phyloP scores from a whole-genome alignment of 2,888 invertebrate species.

The Cosmorhoe ocellata region DNA sequence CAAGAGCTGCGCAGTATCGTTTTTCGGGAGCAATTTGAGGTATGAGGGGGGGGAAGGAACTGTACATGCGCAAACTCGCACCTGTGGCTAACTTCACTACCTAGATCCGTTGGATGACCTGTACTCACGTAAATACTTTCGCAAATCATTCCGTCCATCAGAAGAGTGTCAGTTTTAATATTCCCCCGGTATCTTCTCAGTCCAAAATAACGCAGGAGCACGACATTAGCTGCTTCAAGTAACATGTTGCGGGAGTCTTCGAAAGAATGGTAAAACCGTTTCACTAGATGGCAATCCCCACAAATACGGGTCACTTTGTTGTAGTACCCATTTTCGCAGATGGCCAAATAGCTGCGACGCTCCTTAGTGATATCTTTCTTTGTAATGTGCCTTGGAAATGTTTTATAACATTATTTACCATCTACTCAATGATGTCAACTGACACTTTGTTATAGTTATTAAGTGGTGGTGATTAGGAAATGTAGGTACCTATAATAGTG shows the following conservation, averaged over 20 bases:
- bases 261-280: conserved; percentile 77
- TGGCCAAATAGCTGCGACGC: conserved; percentile 78
- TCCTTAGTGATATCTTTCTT: conserved; percentile 70
- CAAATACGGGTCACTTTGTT: conserved; percentile 76
- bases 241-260: conserved; percentile 75
- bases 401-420: too few species aligned
- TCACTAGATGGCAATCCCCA: conserved; percentile 66
- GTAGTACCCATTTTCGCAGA: conserved; percentile 81
- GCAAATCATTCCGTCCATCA: conserved; percentile 83
- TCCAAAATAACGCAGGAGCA: conserved; percentile 83
- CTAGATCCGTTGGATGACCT: too few species aligned
- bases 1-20: too few species aligned
- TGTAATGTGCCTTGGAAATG: conserved; percentile 62
- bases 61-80: too few species aligned
- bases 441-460: too few species aligned
- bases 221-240: conserved; percentile 84
- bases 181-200: conserved; percentile 77
- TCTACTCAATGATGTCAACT: too few species aligned
- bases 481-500: too few species aligned
- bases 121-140: conserved; percentile 83
- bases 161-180: conserved; percentile 79
- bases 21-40: too few species aligned
- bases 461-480: too few species aligned
- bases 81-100: too few species aligned
- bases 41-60: too few species aligned